Conservation (phyloP, 2,113 vertebrate genomes). For the Buteo buteo region DNA sequence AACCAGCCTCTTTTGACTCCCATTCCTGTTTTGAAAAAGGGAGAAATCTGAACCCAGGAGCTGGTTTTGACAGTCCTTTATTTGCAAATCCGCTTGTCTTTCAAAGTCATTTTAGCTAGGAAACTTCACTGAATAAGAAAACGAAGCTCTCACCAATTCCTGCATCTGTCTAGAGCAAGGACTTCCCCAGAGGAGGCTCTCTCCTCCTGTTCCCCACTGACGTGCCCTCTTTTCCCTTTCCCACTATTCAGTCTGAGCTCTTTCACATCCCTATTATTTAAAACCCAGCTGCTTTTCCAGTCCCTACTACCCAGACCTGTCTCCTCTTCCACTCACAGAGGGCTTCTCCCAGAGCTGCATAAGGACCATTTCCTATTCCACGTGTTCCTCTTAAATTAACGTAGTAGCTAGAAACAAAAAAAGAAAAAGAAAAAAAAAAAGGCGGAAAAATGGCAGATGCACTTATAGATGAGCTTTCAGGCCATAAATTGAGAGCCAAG, state of each 20-base stretch:
- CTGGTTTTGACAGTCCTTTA: not conserved
- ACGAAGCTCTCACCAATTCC: not conserved
- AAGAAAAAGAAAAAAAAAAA: too few species aligned
- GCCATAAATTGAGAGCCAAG: not conserved
- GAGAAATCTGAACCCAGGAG: not conserved
- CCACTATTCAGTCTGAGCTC: not conserved
- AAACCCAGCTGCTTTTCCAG: constrained; percentile 7
- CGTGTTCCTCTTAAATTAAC: not conserved
- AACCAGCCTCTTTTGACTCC: not conserved
- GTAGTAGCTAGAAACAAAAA: not conserved
- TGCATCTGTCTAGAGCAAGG: not conserved
- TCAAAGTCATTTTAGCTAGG: not conserved
- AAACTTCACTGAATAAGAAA: not conserved
- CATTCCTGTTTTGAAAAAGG: not conserved
- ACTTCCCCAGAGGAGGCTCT: not conserved
- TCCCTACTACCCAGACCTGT: not conserved
- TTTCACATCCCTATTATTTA: not conserved
- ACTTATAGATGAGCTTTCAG: not conserved
- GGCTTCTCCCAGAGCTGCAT: not conserved
- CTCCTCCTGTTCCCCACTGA: not conserved
- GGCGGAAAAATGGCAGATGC: not conserved
- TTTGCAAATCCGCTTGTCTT: constrained; percentile 17
- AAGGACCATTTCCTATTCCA: not conserved
- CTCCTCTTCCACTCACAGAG: not conserved
- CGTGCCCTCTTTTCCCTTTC: not conserved